Conservation (phyloP, 2,797 vertebrate species). For the Sphenodon punctatus region DNA sequence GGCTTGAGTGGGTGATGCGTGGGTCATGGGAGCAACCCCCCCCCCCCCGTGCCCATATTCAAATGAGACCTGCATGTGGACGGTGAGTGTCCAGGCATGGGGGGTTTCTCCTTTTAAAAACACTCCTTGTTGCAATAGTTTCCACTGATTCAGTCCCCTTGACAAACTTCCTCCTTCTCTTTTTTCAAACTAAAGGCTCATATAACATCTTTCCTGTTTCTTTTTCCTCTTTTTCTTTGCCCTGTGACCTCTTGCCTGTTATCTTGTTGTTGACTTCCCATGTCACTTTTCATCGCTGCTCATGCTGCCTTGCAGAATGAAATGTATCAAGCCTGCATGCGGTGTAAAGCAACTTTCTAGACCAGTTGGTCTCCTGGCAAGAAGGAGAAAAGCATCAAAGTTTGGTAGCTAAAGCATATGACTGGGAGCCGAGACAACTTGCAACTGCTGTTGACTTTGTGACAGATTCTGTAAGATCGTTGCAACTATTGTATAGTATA, state of each 20-base stretch:
- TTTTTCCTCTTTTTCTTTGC: constrained; percentile 34
- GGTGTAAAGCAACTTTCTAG: not conserved
- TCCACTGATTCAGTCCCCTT: constrained; percentile 7
- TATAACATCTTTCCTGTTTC: not conserved
- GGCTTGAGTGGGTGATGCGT: too few species aligned
- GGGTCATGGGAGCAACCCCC: too few species aligned
- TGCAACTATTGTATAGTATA: too few species aligned
- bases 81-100: too few species aligned
- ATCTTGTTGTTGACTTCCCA: not conserved
- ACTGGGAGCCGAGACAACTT: not conserved
- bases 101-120: too few species aligned
- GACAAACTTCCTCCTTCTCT: constrained; percentile 26
- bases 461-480: not conserved
- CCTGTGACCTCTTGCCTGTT: not conserved
- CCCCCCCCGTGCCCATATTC: too few species aligned
- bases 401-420: not conserved
- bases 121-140: not conserved
- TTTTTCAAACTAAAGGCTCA: not conserved
- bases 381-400: not conserved
- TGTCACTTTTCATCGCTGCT: not conserved
- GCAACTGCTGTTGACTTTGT: not conserved
- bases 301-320: not conserved
- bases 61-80: too few species aligned
- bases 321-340: not conserved
- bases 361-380: not conserved